Conservation (phyloP, 1,140 invertebrate species). For the Pararge aegeria region DNA sequence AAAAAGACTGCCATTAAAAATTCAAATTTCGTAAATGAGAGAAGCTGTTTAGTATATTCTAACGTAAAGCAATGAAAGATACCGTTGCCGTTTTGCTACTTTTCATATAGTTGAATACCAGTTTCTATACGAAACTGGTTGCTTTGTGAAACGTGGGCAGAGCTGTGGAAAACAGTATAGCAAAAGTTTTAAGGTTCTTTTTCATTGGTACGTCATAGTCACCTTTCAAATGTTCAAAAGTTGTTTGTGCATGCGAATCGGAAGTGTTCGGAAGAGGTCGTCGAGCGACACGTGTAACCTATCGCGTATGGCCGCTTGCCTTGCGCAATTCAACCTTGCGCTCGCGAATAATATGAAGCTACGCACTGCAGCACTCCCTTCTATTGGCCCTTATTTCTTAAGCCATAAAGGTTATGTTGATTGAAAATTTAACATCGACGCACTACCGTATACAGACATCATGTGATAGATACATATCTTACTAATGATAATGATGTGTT, state of each 20-base stretch:
- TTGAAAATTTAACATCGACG: not conserved
- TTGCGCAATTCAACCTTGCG: conserved; percentile 71
- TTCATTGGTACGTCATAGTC: conserved; percentile 50
- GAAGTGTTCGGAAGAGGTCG: conserved; percentile 72
- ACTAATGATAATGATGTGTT: not conserved
- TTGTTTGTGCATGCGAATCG: conserved; percentile 72
- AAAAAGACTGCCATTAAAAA: no score
- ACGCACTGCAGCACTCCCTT: conserved; percentile 7
- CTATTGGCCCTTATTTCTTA: conserved; percentile 11
- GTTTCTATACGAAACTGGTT: not conserved
- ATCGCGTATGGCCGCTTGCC: conserved; percentile 8
- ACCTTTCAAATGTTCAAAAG: conserved; percentile 62
- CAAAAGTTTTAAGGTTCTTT: conserved; percentile 34
- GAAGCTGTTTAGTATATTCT: no score
- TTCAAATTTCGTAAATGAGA: not conserved
- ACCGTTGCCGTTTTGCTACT: not conserved
- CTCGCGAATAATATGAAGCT: conserved; percentile 55
- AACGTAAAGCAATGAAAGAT: not conserved
- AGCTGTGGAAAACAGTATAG: conserved; percentile 27
- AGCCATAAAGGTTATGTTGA: not conserved
- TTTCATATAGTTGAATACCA: not conserved
- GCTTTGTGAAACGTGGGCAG: conserved; percentile 2
- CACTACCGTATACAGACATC: not conserved
- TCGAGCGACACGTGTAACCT: conserved; percentile 61
- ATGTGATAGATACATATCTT: conserved; percentile 1